Conservation (phyloP, 2,113 vertebrate genomes). For the Asarcornis scutulata region DNA sequence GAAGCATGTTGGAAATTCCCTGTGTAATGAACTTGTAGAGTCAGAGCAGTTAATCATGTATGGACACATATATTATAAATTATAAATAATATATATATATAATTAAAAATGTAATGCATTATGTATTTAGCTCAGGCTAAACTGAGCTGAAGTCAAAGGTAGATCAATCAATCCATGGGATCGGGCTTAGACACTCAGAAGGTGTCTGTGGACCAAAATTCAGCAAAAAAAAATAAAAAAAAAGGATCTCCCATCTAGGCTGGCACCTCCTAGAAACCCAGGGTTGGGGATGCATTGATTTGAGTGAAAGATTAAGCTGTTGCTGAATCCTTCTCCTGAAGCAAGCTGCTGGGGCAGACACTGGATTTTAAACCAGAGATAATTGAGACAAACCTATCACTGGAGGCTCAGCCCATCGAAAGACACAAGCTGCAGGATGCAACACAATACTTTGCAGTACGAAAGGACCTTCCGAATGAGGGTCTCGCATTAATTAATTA, state of each 20-base stretch:
- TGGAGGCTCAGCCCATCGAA: not conserved
- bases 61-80: not conserved
- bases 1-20: not conserved
- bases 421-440: not conserved
- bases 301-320: not conserved
- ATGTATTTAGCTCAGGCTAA: not conserved
- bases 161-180: not conserved
- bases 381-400: not conserved
- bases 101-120: not conserved
- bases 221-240: rapidly evolving
- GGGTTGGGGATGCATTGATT: rapidly evolving
- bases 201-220: not conserved
- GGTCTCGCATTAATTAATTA: conserved; percentile 71
- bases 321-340: not conserved
- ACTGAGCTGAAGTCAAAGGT: not conserved
- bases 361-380: not conserved
- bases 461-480: conserved; percentile 64
- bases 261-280: not conserved
- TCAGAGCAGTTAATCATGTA: conserved; percentile 10
- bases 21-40: not conserved
- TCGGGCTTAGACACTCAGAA: not conserved
- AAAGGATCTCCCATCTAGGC: not conserved
- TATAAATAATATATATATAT: too few species aligned
- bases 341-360: not conserved
- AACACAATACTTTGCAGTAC: conserved; percentile 59